phyloP scores from a whole-genome alignment of 2,797 vertebrate species.

The Mus spretus region DNA sequence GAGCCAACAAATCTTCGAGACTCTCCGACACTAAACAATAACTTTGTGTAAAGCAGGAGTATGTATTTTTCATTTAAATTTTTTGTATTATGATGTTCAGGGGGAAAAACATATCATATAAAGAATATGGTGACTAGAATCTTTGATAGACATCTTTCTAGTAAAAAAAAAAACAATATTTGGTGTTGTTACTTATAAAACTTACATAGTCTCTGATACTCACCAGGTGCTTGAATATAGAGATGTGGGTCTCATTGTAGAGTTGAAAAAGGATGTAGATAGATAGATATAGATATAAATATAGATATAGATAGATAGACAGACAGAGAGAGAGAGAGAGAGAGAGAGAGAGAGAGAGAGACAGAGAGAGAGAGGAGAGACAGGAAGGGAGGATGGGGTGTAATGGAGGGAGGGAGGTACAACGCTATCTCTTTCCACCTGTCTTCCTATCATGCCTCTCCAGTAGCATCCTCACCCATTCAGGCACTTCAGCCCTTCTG shows the following conservation, averaged over 20 bases:
- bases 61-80: neutral
- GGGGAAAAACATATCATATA: neutral
- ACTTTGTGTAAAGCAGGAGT: neutral
- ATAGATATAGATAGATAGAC: neutral
- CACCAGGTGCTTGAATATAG: neutral
- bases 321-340: neutral
- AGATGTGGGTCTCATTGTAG: neutral
- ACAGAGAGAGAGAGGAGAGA: neutral
- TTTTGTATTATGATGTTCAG: neutral
- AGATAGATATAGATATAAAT: neutral
- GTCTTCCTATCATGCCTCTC: neutral
- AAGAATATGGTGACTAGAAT: neutral
- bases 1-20: neutral
- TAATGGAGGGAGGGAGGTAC: too few species aligned
- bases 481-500: neutral
- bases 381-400: neutral
- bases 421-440: neutral
- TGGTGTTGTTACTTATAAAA: neutral
- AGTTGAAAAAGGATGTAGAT: neutral
- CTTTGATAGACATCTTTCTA: neutral
- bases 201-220: neutral
- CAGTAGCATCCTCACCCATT: neutral
- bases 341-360: neutral
- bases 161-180: neutral
- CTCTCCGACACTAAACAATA: neutral